phyloP scores from a whole-genome alignment of 2,888 invertebrate genomes.

The Callyntrura sp. region DNA sequence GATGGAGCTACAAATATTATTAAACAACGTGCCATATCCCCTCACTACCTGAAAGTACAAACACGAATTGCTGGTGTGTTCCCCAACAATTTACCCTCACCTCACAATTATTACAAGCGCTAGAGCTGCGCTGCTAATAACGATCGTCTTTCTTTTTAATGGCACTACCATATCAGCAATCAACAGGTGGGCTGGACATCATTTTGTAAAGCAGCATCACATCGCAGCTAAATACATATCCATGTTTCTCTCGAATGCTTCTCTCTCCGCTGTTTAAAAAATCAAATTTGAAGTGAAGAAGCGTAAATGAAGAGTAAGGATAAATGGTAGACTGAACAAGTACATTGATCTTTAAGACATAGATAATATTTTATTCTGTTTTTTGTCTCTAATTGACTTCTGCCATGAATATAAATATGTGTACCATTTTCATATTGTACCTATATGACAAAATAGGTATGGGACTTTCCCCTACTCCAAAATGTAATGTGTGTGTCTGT shows the following conservation, averaged over 20 bases:
- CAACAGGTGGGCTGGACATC: slow-evolving; percentile 76
- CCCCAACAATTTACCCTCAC: slow-evolving; percentile 1
- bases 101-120: slow-evolving; percentile 4
- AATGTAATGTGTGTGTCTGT: neutral
- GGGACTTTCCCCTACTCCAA: slow-evolving; percentile 6
- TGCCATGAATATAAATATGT: slow-evolving; percentile 30
- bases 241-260: slow-evolving; percentile 4
- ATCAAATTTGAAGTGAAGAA: slow-evolving; percentile 51
- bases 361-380: slow-evolving; percentile 44
- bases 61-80: neutral
- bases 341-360: slow-evolving; percentile 58
- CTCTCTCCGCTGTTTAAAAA: slow-evolving; percentile 2
- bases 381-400: slow-evolving; percentile 68
- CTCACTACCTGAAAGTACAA: neutral
- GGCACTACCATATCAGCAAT: slow-evolving; percentile 67
- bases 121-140: slow-evolving; percentile 19
- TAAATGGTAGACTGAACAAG: slow-evolving; percentile 62
- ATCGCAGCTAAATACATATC: neutral
- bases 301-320: slow-evolving; percentile 49
- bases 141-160: slow-evolving; percentile 44
- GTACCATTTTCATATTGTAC: slow-evolving; percentile 1
- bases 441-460: neutral
- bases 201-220: slow-evolving; percentile 43
- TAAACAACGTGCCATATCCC: slow-evolving; percentile 4
- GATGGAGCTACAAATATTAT: slow-evolving; percentile 43